Conservation (phyloP, 2,888 invertebrate genomes). For the Pterostichus madidus region DNA sequence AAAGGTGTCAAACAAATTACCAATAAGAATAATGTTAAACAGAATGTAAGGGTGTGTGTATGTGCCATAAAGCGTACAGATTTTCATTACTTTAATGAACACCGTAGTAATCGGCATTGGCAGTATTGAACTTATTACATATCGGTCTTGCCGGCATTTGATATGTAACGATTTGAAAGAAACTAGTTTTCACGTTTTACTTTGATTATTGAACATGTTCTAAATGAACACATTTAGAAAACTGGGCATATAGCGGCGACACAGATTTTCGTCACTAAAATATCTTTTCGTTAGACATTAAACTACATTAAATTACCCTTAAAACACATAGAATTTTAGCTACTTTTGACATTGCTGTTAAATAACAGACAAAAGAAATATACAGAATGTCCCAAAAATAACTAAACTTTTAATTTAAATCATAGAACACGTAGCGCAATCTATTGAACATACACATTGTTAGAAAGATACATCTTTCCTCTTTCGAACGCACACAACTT, state of each 20-base stretch:
- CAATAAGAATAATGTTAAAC: neutral
- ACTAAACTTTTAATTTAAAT: no score
- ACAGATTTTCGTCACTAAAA: neutral
- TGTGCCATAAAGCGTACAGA: slow-evolving; percentile 42
- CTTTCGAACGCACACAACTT: no score
- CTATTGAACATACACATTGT: no score
- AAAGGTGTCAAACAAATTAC: no score
- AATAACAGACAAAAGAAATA: no score
- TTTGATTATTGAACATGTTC: slow-evolving; percentile 4
- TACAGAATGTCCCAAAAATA: no score
- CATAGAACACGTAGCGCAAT: no score
- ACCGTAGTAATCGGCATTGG: slow-evolving; percentile 53
- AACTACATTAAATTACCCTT: no score
- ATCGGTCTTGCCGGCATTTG: slow-evolving; percentile 58
- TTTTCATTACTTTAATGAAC: slow-evolving; percentile 49
- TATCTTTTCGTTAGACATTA: no score
- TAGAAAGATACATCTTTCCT: no score
- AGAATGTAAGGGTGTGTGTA: neutral
- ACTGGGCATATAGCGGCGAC: slow-evolving; percentile 17
- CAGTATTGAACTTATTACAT: slow-evolving; percentile 59
- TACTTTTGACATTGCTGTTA: no score
- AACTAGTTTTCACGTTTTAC: neutral
- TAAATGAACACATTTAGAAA: slow-evolving; percentile 34
- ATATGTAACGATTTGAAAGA: slow-evolving; percentile 60
- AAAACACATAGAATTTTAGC: no score